A percentile compares a stretch with the other conserved stretches of the same genome.
Conservation (phyloP, 92 coral and sea anemone species). For the Heteractis magnifica region DNA sequence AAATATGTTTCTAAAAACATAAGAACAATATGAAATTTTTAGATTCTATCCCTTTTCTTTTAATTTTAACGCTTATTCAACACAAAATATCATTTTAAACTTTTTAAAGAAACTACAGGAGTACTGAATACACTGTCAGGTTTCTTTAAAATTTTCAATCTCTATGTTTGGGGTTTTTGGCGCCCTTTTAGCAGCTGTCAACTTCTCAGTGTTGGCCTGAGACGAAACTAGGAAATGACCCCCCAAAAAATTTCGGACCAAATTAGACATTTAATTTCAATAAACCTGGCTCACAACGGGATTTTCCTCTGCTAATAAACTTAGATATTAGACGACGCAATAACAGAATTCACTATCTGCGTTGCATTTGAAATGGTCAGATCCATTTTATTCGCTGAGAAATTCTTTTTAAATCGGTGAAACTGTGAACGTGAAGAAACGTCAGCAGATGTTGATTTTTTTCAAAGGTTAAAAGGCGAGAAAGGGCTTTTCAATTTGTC, state of each 20-base stretch:
- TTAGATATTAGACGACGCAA: neutral
- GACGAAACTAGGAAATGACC: neutral
- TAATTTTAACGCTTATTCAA: too few species aligned
- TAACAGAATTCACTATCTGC: neutral
- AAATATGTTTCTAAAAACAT: too few species aligned
- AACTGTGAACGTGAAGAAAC: neutral
- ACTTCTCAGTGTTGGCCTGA: neutral
- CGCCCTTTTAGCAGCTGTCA: slow-evolving; percentile 3
- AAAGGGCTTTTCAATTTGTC: neutral
- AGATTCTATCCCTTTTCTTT: too few species aligned
- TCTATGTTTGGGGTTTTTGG: neutral
- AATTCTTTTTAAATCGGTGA: neutral
- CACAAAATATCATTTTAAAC: too few species aligned
- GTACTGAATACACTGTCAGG: too few species aligned
- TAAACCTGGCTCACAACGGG: neutral
- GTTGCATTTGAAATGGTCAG: too few species aligned
- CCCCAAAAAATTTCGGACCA: neutral
- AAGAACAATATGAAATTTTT: too few species aligned
- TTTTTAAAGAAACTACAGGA: too few species aligned
- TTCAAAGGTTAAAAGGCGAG: neutral
- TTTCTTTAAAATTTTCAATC: neutral
- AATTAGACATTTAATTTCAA: too few species aligned
- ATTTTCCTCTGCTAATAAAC: neutral
- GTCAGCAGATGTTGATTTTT: neutral
- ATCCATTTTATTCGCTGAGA: neutral